Base-by-base conservation (phyloP, 2,888 invertebrate species). In the Halictus ligatus region DNA sequence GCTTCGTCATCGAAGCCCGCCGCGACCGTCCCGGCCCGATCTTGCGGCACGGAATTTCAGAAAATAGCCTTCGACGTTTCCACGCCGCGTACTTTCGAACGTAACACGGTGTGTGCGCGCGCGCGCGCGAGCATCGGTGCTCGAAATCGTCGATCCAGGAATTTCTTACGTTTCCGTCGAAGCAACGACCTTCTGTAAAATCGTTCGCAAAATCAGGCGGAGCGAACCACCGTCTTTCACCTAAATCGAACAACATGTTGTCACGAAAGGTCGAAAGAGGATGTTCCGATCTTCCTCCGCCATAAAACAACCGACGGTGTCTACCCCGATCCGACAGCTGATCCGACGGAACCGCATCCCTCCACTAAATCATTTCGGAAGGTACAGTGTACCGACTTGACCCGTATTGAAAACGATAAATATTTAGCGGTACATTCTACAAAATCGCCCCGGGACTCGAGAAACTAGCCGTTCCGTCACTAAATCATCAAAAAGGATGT, bases 1-100 rank as follows among this genome's bases (percentile, higher is more conserved):
- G 76, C 76, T 76, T 67, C 76, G 76, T 76, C 76, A 76, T 76
- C 58, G 60, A 67, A 76, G 64, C 46, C 77, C n/a, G 50, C 35
- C 29, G 58, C 67, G 67, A 29, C 67, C 21, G 67, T 64, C 35
- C 35, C 35, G 18, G 35, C 67, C 29, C 50, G 77, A 67, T 60
- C 64, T 67, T 69, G 67, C 50, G 48, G 67, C 67, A 50, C 48
- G 75, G 46, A 46, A 29, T 43, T 64, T 64, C 58, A 58, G 40
- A 73, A 73, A 73, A 67, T 40, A 69, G 40, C 69, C 69, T 64
- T 64, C 64, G 29, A 64, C 64, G 15, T 64, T 64, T 64, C 64
- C 64, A 29, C 64, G 64, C 15, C 15, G 3, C 35, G 64, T 29
- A 64, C 64, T 64, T 64, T 64, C 64, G 5, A 64, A 64, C 64